phyloP scores from a whole-genome alignment of 2,113 vertebrate genomes.

The Elachura formosa region DNA sequence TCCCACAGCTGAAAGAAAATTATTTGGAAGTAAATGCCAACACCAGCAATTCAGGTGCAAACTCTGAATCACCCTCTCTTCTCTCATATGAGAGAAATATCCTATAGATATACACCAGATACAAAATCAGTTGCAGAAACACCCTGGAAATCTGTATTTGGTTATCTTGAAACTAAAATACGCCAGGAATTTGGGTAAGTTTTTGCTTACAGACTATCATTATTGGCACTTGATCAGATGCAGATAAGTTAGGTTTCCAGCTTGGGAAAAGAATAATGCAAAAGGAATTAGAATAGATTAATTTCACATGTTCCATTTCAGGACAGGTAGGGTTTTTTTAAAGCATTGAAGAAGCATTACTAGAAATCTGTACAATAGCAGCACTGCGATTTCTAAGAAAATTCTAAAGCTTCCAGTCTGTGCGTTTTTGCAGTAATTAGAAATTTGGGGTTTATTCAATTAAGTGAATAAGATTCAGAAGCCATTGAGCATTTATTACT shows the following conservation, averaged over 20 bases:
- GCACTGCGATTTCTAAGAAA: neutral
- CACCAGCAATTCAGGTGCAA: neutral
- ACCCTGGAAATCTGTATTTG: conserved; percentile 52
- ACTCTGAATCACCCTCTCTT: neutral
- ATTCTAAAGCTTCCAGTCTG: neutral
- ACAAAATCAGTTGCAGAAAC: neutral
- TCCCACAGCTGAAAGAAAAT: neutral
- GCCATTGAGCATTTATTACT: neutral
- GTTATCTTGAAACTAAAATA: conserved; percentile 64
- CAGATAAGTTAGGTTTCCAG: conserved; percentile 61
- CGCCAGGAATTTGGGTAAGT: conserved; percentile 41
- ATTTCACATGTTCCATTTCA: conserved; percentile 68
- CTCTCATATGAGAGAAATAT: neutral
- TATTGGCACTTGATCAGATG: conserved; percentile 68
- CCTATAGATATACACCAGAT: conserved; percentile 10
- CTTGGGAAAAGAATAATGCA: conserved; percentile 45
- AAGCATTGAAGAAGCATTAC: neutral
- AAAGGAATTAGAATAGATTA: conserved; percentile 66
- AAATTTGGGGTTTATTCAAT: neutral
- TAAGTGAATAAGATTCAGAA: neutral
- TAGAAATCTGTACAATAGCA: neutral
- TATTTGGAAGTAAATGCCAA: neutral
- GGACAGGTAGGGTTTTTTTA: conserved; percentile 19
- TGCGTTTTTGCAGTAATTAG: neutral
- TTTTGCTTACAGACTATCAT: conserved; percentile 34